These are phyloP conservation scores for Lota lota DNA, from an alignment of 2,113 vertebrate genomes.

Conservation along the genomic window DNA sequence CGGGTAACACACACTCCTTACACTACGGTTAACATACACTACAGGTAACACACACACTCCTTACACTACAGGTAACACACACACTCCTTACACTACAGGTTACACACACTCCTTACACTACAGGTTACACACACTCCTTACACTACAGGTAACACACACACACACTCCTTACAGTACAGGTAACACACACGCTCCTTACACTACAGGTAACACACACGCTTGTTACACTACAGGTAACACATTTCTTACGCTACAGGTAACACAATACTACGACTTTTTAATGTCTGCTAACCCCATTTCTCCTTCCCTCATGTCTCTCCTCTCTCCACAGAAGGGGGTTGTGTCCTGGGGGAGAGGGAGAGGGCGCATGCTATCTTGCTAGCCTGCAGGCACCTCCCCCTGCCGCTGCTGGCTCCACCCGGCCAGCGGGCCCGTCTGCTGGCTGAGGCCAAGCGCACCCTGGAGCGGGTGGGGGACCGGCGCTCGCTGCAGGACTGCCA, in stretches of 20 bases:
- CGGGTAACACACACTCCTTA: constrained; percentile 19
- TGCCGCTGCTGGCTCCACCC: constrained; percentile 89
- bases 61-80: background rate
- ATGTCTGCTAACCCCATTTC: constrained; percentile 5
- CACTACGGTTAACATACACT: constrained; percentile 40
- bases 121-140: background rate
- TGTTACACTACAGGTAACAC: too few relatives aligned
- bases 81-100: too few relatives aligned
- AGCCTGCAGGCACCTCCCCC: constrained; percentile 92
- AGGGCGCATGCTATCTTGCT: constrained; percentile 91
- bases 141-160: background rate
- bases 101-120: background rate
- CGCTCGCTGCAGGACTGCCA: constrained; percentile 94
- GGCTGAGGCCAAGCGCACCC: constrained; percentile 91
- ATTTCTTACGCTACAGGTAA: too few relatives aligned
- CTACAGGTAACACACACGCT: background rate
- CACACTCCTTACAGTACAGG: constrained; percentile 57
- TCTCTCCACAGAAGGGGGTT: constrained; percentile 73
- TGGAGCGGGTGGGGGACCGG: constrained; percentile 94
- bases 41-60: background rate
- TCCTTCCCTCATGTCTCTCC: background rate
- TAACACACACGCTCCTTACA: constrained; percentile 22
- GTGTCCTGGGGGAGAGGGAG: constrained; percentile 87
- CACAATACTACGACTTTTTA: constrained; percentile 73
- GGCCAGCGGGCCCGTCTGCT: constrained; percentile 90